These are phyloP conservation scores for Dipodomys stephensi DNA, from an alignment of 2,113 vertebrate genomes.

Conservation along the genomic window DNA sequence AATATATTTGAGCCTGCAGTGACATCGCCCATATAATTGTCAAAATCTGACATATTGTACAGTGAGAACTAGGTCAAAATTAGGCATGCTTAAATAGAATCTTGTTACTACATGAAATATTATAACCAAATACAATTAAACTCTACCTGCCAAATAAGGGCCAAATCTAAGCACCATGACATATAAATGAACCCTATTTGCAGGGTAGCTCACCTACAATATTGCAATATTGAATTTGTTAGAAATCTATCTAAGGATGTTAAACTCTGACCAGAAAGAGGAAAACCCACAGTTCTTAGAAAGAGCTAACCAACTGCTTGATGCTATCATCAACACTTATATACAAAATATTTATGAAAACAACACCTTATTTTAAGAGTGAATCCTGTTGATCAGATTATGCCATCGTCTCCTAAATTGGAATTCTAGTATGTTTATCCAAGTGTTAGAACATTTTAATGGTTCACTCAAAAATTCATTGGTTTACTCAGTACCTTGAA, in stretches of 20 bases:
- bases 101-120: slow-evolving; percentile 77
- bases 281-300: not conserved
- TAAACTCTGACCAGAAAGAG: not conserved
- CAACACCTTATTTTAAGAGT: not conserved
- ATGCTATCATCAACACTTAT: not conserved
- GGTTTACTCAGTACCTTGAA: not conserved
- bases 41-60: slow-evolving; percentile 76
- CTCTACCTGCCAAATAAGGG: slow-evolving; percentile 26
- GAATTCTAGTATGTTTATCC: not conserved
- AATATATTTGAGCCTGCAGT: slow-evolving; percentile 72
- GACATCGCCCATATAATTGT: slow-evolving; percentile 80
- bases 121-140: slow-evolving; percentile 81
- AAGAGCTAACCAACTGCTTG: not conserved
- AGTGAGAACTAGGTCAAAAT: slow-evolving; percentile 78
- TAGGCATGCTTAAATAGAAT: slow-evolving; percentile 69
- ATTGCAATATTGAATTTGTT: not conserved
- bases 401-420: not conserved
- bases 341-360: not conserved
- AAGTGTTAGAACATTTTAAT: not conserved
- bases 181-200: slow-evolving; percentile 50
- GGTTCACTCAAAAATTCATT: slow-evolving; percentile 35
- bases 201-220: not conserved
- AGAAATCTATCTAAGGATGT: not conserved
- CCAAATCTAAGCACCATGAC: slow-evolving; percentile 42
- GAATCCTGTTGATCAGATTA: not conserved